Conservation (phyloP, 2,797 vertebrate species). For the Hemibagrus guttatus region DNA sequence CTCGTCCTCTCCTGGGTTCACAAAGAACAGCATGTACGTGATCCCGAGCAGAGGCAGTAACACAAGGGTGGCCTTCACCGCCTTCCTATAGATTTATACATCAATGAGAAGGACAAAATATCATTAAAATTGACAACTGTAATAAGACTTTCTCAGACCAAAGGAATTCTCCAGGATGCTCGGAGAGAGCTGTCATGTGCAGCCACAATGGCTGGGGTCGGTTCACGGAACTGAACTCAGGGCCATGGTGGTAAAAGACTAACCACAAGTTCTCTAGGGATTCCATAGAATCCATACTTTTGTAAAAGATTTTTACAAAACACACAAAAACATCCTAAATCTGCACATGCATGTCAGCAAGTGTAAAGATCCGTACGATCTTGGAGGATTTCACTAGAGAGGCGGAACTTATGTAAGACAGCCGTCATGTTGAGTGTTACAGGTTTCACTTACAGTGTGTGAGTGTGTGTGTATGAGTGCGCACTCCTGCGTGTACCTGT, state of each 20-base stretch:
- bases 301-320: neutral
- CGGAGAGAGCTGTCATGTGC: too few species aligned
- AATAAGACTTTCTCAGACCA: neutral
- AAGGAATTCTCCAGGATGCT: neutral
- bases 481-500: slow-evolving; percentile 75
- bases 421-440: neutral
- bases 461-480: neutral
- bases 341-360: neutral
- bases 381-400: neutral
- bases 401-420: neutral
- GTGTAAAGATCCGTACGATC: neutral
- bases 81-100: slow-evolving; percentile 74
- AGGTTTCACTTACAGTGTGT: neutral
- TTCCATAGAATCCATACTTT: too few species aligned
- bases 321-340: neutral
- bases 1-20: slow-evolving; percentile 88
- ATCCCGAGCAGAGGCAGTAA: slow-evolving; percentile 88
- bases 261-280: too few species aligned
- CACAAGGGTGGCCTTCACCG: slow-evolving; percentile 89
- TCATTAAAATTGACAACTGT: neutral
- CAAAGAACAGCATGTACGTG: slow-evolving; percentile 94
- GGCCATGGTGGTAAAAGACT: too few species aligned
- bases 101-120: neutral
- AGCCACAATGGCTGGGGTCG: too few species aligned
- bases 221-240: too few species aligned